Percentiles rank a stretch among this genome's conserved stretches.
Conservation (phyloP, 2,113 vertebrate genomes). For the Orycteropus afer region DNA sequence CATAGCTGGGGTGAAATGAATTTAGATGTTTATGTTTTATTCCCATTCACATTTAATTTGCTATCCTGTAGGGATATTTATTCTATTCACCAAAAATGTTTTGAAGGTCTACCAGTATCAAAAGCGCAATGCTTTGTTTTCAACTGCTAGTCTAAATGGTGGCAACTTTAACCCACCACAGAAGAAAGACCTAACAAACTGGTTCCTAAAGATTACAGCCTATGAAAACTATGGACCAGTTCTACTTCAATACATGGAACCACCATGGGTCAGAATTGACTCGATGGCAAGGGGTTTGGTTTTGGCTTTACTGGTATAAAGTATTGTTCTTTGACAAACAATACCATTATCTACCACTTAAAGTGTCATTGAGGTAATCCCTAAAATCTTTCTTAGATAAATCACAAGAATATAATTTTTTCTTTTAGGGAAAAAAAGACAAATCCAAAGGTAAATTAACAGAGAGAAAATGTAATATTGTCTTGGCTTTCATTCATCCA, state of each 20-base stretch:
- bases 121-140: no score
- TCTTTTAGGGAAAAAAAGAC: neutral
- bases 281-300: neutral
- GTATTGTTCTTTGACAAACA: neutral
- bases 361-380: neutral
- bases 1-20: neutral
- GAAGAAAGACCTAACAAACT: neutral
- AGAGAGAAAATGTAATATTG: neutral
- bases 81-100: neutral
- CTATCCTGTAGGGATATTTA: neutral
- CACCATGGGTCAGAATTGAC: neutral
- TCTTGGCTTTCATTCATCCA: neutral
- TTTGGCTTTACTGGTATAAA: neutral
- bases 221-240: neutral
- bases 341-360: neutral
- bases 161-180: neutral
- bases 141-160: neutral
- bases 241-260: neutral
- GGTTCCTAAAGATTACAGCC: neutral
- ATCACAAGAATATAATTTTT: neutral
- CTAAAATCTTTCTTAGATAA: neutral
- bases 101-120: neutral
- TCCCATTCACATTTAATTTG: neutral
- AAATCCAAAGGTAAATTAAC: neutral
- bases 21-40: conserved; percentile 7